Evolutionary conservation across 2,888 invertebrate genomes (phyloP).

Genomic region (Metalampra italica): DNA sequence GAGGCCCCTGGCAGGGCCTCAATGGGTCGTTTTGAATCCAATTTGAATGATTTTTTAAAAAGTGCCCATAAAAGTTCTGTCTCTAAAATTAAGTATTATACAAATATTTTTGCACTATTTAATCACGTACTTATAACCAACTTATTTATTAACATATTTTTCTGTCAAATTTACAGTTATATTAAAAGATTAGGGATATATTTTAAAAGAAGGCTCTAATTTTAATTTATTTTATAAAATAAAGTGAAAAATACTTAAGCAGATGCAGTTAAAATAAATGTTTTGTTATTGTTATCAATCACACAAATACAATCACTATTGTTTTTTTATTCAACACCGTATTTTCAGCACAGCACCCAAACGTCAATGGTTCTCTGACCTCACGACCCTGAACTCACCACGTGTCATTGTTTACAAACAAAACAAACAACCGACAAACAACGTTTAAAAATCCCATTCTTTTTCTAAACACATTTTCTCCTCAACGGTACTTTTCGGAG

Average conservation of each 20-base stretch:
- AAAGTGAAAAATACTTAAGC: no score
- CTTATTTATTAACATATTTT: no score
- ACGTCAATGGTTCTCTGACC: slow-evolving; percentile 22
- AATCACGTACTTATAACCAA: no score
- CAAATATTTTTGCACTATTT: no score
- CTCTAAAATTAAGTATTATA: background rate
- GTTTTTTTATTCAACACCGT: no score
- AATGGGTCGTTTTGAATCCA: slow-evolving; percentile 48
- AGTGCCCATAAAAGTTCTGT: slow-evolving; percentile 1
- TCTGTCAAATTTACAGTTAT: no score
- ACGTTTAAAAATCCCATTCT: slow-evolving; percentile 3
- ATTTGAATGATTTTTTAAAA: slow-evolving; percentile 46
- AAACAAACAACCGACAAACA: slow-evolving; percentile 21
- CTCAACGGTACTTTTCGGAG: slow-evolving; percentile 9
- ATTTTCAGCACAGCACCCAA: slow-evolving; percentile 4
- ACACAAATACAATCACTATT: no score
- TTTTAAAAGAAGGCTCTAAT: no score
- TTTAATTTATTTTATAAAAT: no score
- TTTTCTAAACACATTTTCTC: slow-evolving; percentile 1
- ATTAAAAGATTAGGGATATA: no score
- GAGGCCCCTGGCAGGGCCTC: slow-evolving; percentile 65
- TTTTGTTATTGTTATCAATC: no score
- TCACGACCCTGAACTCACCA: slow-evolving; percentile 21
- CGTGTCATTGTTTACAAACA: slow-evolving; percentile 45
- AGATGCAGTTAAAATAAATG: no score